These are phyloP conservation scores for Kryptolebias ocellatus DNA, from an alignment of 2,797 vertebrate genomes.

Conservation along the genomic window DNA sequence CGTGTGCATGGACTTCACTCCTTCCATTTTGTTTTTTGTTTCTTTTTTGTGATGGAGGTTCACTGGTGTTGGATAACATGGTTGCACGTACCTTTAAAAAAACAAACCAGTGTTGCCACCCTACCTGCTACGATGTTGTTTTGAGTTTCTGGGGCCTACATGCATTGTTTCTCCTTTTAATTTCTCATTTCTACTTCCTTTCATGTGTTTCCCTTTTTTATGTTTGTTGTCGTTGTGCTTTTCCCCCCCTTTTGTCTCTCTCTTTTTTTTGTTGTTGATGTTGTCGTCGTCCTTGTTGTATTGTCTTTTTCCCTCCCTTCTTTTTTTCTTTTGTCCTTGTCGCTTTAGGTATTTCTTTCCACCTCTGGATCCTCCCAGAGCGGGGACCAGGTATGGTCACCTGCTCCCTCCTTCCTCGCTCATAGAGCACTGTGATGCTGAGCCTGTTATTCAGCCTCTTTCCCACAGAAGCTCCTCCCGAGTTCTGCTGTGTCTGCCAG, in stretches of 20 bases:
- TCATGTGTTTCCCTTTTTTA: conserved; percentile 74
- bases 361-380: conserved; percentile 90
- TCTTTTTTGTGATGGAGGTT: background rate
- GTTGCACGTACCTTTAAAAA: conserved; percentile 1
- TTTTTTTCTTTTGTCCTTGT: conserved; percentile 35
- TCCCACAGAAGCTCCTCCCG: conserved; percentile 69
- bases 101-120: conserved; percentile 11
- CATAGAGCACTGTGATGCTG: conserved; percentile 90
- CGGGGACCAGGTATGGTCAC: conserved; percentile 91
- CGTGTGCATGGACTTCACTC: conserved; percentile 9
- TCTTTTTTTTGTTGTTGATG: conserved; percentile 75
- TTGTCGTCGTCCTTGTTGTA: conserved; percentile 70
- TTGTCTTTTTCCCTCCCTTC: conserved; percentile 31
- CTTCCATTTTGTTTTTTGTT: conserved; percentile 8
- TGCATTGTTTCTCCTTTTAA: conserved; percentile 38
- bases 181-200: conserved; percentile 73
- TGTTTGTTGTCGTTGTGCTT: conserved; percentile 77
- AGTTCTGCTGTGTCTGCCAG: conserved; percentile 66
- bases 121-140: conserved; percentile 13
- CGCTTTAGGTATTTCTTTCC: conserved; percentile 97
- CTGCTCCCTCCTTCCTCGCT: conserved; percentile 90
- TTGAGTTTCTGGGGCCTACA: conserved; percentile 27
- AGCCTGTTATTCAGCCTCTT: conserved; percentile 76
- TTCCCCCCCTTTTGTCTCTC: conserved; percentile 55
- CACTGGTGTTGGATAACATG: background rate